Conservation (phyloP, 2,888 invertebrate genomes). For the Sicus ferrugineus region DNA sequence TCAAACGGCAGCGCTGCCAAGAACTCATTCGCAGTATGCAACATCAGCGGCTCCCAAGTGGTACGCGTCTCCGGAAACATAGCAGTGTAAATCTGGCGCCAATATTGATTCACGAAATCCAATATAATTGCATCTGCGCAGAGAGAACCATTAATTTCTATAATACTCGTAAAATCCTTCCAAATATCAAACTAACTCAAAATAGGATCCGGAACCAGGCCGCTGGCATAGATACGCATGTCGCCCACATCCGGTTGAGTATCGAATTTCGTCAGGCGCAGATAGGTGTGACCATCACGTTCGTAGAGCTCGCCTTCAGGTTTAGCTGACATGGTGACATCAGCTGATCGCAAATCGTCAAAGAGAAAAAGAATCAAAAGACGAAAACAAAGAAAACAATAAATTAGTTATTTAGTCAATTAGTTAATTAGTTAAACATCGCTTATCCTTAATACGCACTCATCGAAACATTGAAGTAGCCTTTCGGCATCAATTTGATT, state of each 20-base stretch:
- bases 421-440: neutral
- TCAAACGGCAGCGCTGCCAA: constrained; percentile 59
- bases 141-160: constrained; percentile 10
- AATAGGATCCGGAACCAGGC: constrained; percentile 70
- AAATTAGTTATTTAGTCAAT: neutral
- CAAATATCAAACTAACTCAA: constrained; percentile 68
- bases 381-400: neutral
- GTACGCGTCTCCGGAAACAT: constrained; percentile 65
- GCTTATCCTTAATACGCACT: constrained; percentile 65
- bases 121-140: constrained; percentile 54
- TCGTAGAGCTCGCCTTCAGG: constrained; percentile 69
- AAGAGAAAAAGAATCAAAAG: neutral
- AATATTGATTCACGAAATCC: constrained; percentile 69
- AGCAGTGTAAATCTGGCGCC: constrained; percentile 67
- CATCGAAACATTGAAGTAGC: constrained; percentile 69
- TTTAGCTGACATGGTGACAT: constrained; percentile 69
- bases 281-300: constrained; percentile 67
- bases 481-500: constrained; percentile 70
- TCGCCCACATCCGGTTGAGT: constrained; percentile 72
- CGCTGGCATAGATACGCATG: constrained; percentile 70
- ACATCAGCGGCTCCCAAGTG: constrained; percentile 58
- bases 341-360: constrained; percentile 61
- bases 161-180: neutral
- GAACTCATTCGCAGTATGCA: constrained; percentile 57
- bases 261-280: constrained; percentile 70